phyloP scores from a whole-genome alignment of 2,888 invertebrate genomes.

The Drosophila incognita region DNA sequence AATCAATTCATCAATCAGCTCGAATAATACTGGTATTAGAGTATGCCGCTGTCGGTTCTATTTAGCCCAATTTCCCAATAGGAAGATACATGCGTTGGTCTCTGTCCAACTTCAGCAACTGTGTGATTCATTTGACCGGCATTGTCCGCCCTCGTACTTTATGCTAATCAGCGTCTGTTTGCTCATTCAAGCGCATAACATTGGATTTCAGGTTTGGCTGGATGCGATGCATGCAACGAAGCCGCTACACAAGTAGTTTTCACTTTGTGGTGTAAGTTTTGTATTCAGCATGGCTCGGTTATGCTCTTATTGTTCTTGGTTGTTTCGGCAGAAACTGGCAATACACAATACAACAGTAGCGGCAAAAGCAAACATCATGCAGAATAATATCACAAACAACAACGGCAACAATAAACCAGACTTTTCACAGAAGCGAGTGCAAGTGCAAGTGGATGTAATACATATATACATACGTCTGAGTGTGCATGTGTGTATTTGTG shows the following conservation, averaged over 20 bases:
- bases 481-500: constrained; percentile 9
- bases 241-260: constrained; percentile 34
- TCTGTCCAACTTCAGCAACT: neutral
- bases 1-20: neutral
- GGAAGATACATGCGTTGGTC: no score
- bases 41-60: neutral
- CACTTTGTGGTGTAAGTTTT: constrained; percentile 26
- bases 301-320: constrained; percentile 51
- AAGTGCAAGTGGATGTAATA: constrained; percentile 50
- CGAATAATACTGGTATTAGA: neutral
- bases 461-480: neutral
- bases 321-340: constrained; percentile 22
- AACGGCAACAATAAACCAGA: constrained; percentile 55
- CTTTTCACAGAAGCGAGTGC: constrained; percentile 56
- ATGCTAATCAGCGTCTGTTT: constrained; percentile 30
- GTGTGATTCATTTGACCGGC: neutral
- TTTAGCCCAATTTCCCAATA: neutral
- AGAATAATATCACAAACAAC: constrained; percentile 38
- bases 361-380: constrained; percentile 31
- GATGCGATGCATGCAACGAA: constrained; percentile 22
- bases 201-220: constrained; percentile 35
- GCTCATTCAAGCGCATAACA: constrained; percentile 30
- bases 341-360: constrained; percentile 7
- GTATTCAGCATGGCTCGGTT: constrained; percentile 25
- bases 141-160: neutral